These are phyloP conservation scores for Leuciscus idus DNA, from an alignment of 2,113 vertebrate genomes.

Conservation along the genomic window DNA sequence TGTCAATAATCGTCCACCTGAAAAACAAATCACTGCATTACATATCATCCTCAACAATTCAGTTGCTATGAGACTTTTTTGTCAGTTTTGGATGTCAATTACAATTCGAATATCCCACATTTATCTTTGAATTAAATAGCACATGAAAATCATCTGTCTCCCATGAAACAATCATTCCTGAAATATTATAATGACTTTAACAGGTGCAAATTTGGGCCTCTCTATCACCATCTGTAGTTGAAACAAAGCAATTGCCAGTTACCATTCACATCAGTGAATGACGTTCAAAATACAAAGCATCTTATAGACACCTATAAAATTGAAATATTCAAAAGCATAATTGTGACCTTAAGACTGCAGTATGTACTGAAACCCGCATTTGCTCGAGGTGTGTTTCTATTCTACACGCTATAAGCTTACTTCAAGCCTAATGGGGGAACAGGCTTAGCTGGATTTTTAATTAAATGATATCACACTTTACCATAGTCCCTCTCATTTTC, in stretches of 20 bases:
- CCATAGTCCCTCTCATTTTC: not conserved
- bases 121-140: not conserved
- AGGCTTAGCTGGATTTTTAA: constrained; percentile 35
- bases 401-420: not conserved
- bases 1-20: not conserved
- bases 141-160: not conserved
- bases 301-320: not conserved
- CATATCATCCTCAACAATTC: not conserved
- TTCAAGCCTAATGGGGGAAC: constrained; percentile 19
- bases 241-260: not conserved
- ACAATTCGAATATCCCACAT: not conserved
- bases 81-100: not conserved
- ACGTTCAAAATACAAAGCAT: not conserved
- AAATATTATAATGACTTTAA: not conserved
- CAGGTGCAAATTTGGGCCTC: not conserved
- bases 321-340: constrained; percentile 16
- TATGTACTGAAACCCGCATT: not conserved
- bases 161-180: not conserved
- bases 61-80: not conserved
- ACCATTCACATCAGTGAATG: not conserved
- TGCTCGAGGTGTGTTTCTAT: not conserved
- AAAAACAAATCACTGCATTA: not conserved
- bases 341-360: not conserved
- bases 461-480: constrained; percentile 33
- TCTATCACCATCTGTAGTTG: not conserved